A percentile compares a stretch with the other conserved stretches of the same genome.
Conservation (phyloP, 2,888 invertebrate species). For the Thyatira batis region DNA sequence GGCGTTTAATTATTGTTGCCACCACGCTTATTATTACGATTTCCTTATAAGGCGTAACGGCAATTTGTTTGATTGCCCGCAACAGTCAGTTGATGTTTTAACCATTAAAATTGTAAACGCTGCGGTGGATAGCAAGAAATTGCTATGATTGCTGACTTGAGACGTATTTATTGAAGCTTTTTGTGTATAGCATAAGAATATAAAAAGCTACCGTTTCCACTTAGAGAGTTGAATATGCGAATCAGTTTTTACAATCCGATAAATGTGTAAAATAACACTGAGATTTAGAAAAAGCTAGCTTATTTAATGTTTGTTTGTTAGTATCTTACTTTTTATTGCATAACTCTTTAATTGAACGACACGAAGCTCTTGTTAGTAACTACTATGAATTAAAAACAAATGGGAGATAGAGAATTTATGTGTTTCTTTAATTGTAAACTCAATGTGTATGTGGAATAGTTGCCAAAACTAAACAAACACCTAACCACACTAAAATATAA, state of each 20-base stretch:
- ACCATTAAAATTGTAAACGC: constrained; percentile 68
- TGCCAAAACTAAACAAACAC: no score
- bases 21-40: constrained; percentile 65
- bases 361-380: constrained; percentile 5
- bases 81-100: constrained; percentile 71
- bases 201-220: constrained; percentile 53
- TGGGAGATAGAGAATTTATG: not conserved
- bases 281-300: constrained; percentile 28
- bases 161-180: constrained; percentile 48
- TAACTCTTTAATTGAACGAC: constrained; percentile 1
- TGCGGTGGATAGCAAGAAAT: constrained; percentile 60
- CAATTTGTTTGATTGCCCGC: constrained; percentile 75
- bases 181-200: constrained; percentile 46
- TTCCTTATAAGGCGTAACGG: constrained; percentile 69
- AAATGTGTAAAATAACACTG: constrained; percentile 51
- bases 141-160: constrained; percentile 58
- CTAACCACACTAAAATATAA: no score
- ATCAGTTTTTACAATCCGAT: constrained; percentile 56
- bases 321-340: constrained; percentile 23
- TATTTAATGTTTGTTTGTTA: constrained; percentile 35
- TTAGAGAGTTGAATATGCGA: constrained; percentile 50
- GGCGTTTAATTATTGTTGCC: constrained; percentile 74
- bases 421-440: not conserved
- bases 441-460: no score
- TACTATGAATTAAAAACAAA: constrained; percentile 4